Percentiles rank a stretch among this genome's conserved stretches.
Evolutionary conservation across 2,888 invertebrate species (phyloP).

Genomic region (Glaucopsyche alexis): DNA sequence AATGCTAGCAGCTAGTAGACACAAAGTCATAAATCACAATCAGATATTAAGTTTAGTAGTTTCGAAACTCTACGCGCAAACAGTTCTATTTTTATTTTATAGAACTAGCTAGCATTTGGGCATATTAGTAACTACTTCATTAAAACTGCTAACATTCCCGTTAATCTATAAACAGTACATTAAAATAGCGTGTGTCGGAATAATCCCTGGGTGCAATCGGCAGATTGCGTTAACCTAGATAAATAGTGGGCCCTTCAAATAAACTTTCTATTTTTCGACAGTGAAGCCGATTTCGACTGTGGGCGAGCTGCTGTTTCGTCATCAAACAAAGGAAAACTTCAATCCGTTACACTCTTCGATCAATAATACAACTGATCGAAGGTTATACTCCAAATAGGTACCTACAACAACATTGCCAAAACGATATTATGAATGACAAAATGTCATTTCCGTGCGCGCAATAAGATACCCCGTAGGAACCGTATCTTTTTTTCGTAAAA

Average conservation of each 20-base stretch:
- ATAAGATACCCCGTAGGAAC: no score
- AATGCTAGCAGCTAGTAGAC: no score
- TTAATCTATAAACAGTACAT: neutral
- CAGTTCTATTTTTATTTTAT: no score
- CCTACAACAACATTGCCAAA: neutral
- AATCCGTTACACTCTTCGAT: constrained; percentile 33
- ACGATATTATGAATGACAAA: neutral
- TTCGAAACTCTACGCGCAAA: no score
- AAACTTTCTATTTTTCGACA: constrained; percentile 78
- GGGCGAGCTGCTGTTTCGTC: constrained; percentile 60
- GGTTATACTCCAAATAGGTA: constrained; percentile 14
- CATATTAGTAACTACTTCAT: no score
- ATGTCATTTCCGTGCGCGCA: no score
- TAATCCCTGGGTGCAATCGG: constrained; percentile 39
- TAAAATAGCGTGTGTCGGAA: neutral
- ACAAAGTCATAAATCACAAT: no score
- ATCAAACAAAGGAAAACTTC: constrained; percentile 38
- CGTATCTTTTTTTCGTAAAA: no score
- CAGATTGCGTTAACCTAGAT: constrained; percentile 61
- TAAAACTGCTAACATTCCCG: no score
- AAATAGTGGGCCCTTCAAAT: constrained; percentile 65
- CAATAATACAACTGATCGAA: no score
- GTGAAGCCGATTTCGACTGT: constrained; percentile 65
- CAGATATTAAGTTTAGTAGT: no score
- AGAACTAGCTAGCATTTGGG: no score